Conservation (phyloP, 2,797 vertebrate genomes). For the Acrossocheilus fasciatus region DNA sequence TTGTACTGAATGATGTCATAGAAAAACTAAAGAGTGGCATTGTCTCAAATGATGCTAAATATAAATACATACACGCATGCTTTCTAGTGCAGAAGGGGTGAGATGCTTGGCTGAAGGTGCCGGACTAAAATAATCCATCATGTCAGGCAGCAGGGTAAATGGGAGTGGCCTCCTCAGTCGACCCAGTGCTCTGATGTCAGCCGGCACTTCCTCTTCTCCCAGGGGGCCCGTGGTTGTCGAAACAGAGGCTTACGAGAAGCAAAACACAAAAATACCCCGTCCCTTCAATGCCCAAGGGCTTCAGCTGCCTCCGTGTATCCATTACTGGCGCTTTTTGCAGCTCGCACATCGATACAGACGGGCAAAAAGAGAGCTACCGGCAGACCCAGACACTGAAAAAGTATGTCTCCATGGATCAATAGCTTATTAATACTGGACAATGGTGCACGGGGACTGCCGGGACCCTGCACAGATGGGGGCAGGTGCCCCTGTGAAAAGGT, state of each 20-base stretch:
- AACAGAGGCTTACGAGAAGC: constrained; percentile 71
- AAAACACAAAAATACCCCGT: constrained; percentile 64
- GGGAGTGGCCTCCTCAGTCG: constrained; percentile 72
- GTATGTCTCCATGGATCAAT: constrained; percentile 80
- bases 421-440: constrained; percentile 83
- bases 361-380: constrained; percentile 66
- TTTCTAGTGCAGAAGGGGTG: constrained; percentile 71
- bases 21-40: constrained; percentile 26
- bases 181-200: constrained; percentile 68
- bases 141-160: constrained; percentile 73
- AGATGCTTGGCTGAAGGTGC: constrained; percentile 76
- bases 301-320: constrained; percentile 77
- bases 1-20: neutral
- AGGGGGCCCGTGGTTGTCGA: constrained; percentile 68
- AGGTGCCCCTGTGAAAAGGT: constrained; percentile 69
- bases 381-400: constrained; percentile 79
- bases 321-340: constrained; percentile 80
- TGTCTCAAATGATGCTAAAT: constrained; percentile 73
- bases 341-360: constrained; percentile 77
- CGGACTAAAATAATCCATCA: constrained; percentile 81
- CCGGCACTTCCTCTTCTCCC: constrained; percentile 68
- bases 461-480: constrained; percentile 66
- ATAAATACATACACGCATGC: constrained; percentile 78
- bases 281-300: constrained; percentile 66
- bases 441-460: constrained; percentile 74